These are phyloP conservation scores for Ophioderma brevispina DNA, from an alignment of 35 echinoderm and acorn worm genomes.

Conservation along the genomic window DNA sequence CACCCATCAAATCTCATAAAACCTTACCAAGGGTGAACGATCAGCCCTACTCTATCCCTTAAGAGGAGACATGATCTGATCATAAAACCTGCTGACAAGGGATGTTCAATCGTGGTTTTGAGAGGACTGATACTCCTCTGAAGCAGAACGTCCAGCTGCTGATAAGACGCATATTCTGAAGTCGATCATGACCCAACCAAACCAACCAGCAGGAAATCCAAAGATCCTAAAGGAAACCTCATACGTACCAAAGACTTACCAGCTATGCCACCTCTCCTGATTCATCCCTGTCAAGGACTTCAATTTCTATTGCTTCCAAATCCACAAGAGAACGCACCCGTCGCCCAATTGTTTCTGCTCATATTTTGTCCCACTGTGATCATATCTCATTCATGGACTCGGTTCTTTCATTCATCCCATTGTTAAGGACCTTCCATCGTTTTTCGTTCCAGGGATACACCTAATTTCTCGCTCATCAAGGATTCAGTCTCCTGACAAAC, in stretches of 20 bases:
- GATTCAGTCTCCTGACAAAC: no score
- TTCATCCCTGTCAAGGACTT: no score
- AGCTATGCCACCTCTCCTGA: not conserved
- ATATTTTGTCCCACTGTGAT: no score
- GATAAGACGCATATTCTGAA: slow-evolving; percentile 3
- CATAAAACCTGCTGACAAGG: slow-evolving; percentile 6
- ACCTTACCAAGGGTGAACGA: not conserved
- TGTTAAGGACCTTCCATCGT: no score
- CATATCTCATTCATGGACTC: no score
- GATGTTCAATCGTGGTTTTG: not conserved
- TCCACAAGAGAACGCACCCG: no score
- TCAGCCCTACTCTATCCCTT: not conserved
- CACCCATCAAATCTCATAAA: not conserved
- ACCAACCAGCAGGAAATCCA: slow-evolving; percentile 6
- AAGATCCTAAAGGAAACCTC: not conserved
- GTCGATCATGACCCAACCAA: slow-evolving; percentile 1
- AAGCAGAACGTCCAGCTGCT: slow-evolving; percentile 8
- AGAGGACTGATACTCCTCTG: slow-evolving; percentile 30
- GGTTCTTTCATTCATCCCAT: no score
- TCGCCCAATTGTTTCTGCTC: no score
- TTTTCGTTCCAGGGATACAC: no score
- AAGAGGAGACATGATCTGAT: not conserved
- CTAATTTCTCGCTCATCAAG: no score
- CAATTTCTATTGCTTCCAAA: no score
- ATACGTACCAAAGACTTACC: slow-evolving; percentile 14